Evolutionary conservation across 2,113 vertebrate genomes (phyloP).

Genomic region (Eonycteris spelaea): DNA sequence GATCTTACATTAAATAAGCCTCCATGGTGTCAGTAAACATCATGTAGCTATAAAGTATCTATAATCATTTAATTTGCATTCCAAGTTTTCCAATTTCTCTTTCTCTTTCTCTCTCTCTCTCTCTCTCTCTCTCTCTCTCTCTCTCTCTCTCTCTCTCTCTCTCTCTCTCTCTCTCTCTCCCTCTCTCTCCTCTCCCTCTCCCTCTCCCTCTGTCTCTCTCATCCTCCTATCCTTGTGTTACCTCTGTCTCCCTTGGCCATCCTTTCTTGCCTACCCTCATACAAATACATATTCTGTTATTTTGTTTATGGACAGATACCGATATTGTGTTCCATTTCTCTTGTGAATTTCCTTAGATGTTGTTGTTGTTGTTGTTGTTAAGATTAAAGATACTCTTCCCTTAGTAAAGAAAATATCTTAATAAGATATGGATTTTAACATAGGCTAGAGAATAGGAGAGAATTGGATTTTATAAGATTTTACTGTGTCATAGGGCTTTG

Average conservation of each 20-base stretch:
- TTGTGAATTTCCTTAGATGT: not conserved
- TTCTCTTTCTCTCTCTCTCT: not conserved
- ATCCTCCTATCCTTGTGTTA: not conserved
- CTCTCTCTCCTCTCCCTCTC: no score
- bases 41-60: conserved; percentile 19
- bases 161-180: not conserved
- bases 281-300: not conserved
- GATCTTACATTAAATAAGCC: conserved; percentile 44
- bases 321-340: not conserved
- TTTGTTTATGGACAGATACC: conserved; percentile 8
- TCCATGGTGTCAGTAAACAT: conserved; percentile 39
- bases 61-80: conserved; percentile 52
- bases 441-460: not conserved
- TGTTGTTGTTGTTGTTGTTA: not conserved
- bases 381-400: conserved; percentile 10
- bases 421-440: not conserved
- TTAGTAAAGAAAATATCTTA: not conserved
- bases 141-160: not conserved
- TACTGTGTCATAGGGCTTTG: not conserved
- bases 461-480: conserved; percentile 41
- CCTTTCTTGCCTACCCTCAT: not conserved
- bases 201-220: not conserved
- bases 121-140: accelerated
- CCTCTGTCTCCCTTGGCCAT: not conserved
- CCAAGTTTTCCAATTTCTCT: not conserved